Evolutionary conservation across 2,113 vertebrate species (phyloP), one percentile per base, ranked within the genome.

Genomic region (Sinocyclocheilus maitianheensis): DNA sequence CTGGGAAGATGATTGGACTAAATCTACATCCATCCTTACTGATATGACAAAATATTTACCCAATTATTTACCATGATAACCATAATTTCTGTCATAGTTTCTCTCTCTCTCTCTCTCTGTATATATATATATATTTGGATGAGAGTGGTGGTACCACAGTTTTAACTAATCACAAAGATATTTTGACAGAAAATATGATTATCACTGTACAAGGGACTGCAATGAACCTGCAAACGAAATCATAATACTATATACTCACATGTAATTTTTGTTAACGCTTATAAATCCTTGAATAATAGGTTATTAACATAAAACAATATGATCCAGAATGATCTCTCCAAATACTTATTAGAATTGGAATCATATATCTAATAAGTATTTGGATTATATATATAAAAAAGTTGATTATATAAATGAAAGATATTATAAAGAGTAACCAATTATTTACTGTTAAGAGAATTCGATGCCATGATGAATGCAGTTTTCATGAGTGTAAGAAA

Each of bases 401-500:
- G 1, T 67, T 6, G 5, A 34, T 16, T 67, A 51, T 51, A 48
- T 48, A 48, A 46, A 9, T 48, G 1, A 2, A 67, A 67, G 4
- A 65, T 30, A 26, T 14, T 14, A 30, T 30, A 14, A 30, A 65
- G 5, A 43, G 43, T 43, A 1, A 53, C 51, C 51, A 16, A 1
- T 53, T n/a, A 62, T 8, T 34, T 1, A 34, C 14, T 22, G 5
- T 43, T 13, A n/a, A 16, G 22, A 77, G 12, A 77, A 9, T 14
- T 6, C 12, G 74, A 51, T 10, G 30, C 3, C 13, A 14, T 51
- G 40, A 26, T 16, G 3, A 26, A 51, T 53, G n/a, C n/a, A 51
- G 46, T 77, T 74, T 34, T 48, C 37, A 0, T 60, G 6, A 69
- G 11, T 12, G 16, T 20, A 13, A 40, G 71, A 63, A 77, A 94